These are phyloP conservation scores for Hoplias malabaricus DNA, from an alignment of 2,113 vertebrate species.

Conservation along the genomic window DNA sequence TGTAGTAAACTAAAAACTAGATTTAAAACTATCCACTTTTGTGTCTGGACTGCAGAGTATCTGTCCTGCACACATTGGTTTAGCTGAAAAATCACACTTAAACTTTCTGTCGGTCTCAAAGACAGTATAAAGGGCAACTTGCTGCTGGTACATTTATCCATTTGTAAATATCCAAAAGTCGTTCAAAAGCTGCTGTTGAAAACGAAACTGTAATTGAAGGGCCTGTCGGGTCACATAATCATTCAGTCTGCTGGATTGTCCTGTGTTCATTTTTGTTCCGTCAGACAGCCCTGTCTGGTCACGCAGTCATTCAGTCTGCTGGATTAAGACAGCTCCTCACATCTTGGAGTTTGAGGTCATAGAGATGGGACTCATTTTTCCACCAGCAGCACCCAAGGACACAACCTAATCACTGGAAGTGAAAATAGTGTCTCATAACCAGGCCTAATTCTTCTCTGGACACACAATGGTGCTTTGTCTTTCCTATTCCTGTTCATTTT, in stretches of 20 bases:
- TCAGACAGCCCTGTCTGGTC: slow-evolving; percentile 14
- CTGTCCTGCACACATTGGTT: no score
- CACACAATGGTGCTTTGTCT: slow-evolving; percentile 45
- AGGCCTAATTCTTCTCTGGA: slow-evolving; percentile 23
- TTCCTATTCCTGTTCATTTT: slow-evolving; percentile 29
- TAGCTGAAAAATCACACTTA: no score
- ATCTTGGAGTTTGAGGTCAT: slow-evolving; percentile 31
- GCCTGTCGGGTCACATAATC: not conserved
- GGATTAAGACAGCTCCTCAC: slow-evolving; percentile 20
- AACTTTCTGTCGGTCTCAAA: no score
- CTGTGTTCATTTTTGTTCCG: slow-evolving; percentile 5
- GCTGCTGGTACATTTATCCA: not conserved
- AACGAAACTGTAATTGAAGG: not conserved
- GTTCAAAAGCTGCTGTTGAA: not conserved
- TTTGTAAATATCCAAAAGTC: not conserved
- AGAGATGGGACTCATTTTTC: slow-evolving; percentile 31
- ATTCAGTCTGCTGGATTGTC: not conserved
- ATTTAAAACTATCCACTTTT: no score
- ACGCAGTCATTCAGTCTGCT: slow-evolving; percentile 3
- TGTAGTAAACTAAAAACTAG: no score
- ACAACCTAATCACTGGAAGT: slow-evolving; percentile 48
- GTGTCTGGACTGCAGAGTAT: no score
- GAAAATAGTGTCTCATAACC: slow-evolving; percentile 36
- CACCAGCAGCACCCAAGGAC: slow-evolving; percentile 1
- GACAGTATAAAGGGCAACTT: no score